Percentiles rank a stretch among this genome's conserved stretches.
Evolutionary conservation across 2,113 vertebrate species (phyloP).

Genomic region (Perca schrenkii): DNA sequence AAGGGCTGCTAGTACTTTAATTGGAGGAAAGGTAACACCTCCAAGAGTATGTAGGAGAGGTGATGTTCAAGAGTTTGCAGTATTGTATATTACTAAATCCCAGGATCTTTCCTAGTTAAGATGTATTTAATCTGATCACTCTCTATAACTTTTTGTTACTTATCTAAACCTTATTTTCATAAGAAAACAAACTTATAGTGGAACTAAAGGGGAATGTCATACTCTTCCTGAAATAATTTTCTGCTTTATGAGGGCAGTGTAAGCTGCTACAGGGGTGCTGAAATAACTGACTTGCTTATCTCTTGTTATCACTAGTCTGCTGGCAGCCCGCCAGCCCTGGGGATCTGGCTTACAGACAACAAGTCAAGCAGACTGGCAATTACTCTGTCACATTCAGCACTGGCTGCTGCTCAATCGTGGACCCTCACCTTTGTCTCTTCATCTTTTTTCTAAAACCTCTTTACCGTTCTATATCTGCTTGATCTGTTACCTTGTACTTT

Average conservation of each 20-base stretch:
- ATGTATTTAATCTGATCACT: not conserved
- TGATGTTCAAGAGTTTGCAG: not conserved
- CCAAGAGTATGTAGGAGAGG: not conserved
- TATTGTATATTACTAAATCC: not conserved
- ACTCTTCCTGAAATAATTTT: constrained; percentile 42
- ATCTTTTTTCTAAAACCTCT: constrained; percentile 7
- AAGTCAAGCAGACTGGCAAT: constrained; percentile 75
- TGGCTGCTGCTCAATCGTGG: constrained; percentile 26
- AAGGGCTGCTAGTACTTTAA: not conserved
- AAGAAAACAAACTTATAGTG: not conserved
- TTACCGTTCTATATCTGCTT: not conserved
- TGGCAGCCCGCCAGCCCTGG: constrained; percentile 57
- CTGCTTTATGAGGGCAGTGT: constrained; percentile 43
- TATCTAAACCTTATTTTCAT: not conserved
- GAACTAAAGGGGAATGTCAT: not conserved
- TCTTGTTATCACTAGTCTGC: constrained; percentile 68
- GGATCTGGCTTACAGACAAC: constrained; percentile 72
- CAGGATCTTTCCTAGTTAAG: not conserved
- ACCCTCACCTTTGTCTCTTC: not conserved
- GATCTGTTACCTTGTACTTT: constrained; percentile 25
- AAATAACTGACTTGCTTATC: constrained; percentile 72
- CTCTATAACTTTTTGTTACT: not conserved
- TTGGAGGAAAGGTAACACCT: not conserved
- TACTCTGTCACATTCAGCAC: constrained; percentile 67
- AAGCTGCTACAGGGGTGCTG: constrained; percentile 47